Evolutionary conservation across 2,888 invertebrate genomes (phyloP).

Genomic region (Ochlodes sylvanus): DNA sequence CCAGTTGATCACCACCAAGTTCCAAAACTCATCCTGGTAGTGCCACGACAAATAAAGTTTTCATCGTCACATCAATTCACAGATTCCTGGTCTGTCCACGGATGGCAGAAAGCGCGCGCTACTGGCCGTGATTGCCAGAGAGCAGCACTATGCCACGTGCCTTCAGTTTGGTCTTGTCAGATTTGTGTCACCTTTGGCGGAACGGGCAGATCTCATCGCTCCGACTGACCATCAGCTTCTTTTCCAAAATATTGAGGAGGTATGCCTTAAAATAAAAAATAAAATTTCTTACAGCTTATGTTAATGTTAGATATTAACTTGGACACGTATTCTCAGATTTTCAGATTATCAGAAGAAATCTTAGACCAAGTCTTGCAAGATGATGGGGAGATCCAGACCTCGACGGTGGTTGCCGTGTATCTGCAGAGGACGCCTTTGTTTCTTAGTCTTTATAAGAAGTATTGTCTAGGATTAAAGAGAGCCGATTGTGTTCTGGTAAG

Average conservation of each 20-base stretch:
- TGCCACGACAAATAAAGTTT: not conserved
- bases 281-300: not conserved
- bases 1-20: no score
- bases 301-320: not conserved
- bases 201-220: slow-evolving; percentile 90
- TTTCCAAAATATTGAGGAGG: slow-evolving; percentile 95
- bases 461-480: slow-evolving; percentile 93
- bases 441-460: slow-evolving; percentile 91
- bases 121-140: slow-evolving; percentile 90
- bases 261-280: slow-evolving; percentile 52
- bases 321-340: slow-evolving; percentile 76
- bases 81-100: slow-evolving; percentile 76
- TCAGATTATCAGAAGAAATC: slow-evolving; percentile 92
- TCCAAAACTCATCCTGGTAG: no score
- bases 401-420: slow-evolving; percentile 89
- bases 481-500: slow-evolving; percentile 93
- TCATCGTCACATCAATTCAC: slow-evolving; percentile 34
- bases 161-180: slow-evolving; percentile 92
- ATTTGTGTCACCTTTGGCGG: slow-evolving; percentile 90
- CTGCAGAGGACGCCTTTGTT: slow-evolving; percentile 90
- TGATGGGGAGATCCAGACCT: slow-evolving; percentile 89
- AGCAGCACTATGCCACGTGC: slow-evolving; percentile 91
- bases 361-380: slow-evolving; percentile 90
- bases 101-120: slow-evolving; percentile 89
- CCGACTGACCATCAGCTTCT: slow-evolving; percentile 91